Evolutionary conservation across 2,888 invertebrate genomes (phyloP).

Genomic region (Macrosoma leucophasiata): DNA sequence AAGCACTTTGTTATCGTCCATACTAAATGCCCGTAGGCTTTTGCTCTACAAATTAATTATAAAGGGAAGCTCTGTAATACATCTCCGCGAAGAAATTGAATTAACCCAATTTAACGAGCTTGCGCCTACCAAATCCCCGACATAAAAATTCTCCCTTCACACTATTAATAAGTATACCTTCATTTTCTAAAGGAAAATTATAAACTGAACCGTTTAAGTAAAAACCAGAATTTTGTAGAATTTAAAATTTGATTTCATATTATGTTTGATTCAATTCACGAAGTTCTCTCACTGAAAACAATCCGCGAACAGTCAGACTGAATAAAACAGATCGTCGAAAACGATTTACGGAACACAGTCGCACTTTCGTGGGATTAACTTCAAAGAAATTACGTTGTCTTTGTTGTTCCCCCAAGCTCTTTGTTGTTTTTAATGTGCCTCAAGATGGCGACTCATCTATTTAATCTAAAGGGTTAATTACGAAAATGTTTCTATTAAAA

Average conservation of each 20-base stretch:
- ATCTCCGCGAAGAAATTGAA: slow-evolving; percentile 8
- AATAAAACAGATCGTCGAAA: slow-evolving; percentile 30
- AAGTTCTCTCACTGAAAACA: no score
- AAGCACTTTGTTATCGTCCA: slow-evolving; percentile 21
- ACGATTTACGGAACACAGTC: slow-evolving; percentile 29
- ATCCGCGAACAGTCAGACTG: slow-evolving; percentile 18
- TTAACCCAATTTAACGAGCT: slow-evolving; percentile 1
- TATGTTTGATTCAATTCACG: no score
- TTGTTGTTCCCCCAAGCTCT: slow-evolving; percentile 34
- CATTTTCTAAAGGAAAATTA: no score
- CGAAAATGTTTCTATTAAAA: slow-evolving; percentile 13
- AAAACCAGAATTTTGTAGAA: no score
- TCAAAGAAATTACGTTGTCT: slow-evolving; percentile 36
- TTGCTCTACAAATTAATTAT: slow-evolving; percentile 24
- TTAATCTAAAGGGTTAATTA: slow-evolving; percentile 23
- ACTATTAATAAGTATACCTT: no score
- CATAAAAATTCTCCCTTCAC: no score
- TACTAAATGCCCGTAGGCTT: no score
- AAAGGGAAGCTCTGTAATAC: slow-evolving; percentile 17
- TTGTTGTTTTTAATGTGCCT: slow-evolving; percentile 29
- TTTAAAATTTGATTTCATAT: no score
- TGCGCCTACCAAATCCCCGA: no score
- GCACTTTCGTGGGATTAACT: slow-evolving; percentile 34
- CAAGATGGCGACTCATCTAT: slow-evolving; percentile 20
- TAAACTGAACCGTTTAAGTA: no score